These are phyloP conservation scores for Drosophila longiperda DNA, from an alignment of 2,888 invertebrate species.

Conservation along the genomic window DNA sequence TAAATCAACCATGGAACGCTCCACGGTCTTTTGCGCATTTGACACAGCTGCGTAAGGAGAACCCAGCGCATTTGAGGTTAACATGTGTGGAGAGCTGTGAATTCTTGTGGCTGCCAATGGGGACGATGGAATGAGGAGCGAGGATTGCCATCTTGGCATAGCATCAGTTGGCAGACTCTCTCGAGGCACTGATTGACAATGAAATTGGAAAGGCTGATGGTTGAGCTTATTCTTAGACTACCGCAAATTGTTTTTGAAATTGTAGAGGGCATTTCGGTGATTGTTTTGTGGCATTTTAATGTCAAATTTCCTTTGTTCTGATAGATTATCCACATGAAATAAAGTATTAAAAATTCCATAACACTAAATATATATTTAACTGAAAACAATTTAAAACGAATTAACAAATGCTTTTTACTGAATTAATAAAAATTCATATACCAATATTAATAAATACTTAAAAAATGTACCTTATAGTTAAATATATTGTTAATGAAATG, in stretches of 20 bases:
- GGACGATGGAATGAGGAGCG: background rate
- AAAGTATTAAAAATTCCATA: background rate
- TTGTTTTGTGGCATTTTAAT: slow-evolving; percentile 4
- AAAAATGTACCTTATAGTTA: background rate
- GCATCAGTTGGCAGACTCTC: slow-evolving; percentile 37
- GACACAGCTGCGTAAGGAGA: slow-evolving; percentile 59
- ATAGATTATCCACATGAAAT: background rate
- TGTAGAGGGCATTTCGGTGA: slow-evolving; percentile 2
- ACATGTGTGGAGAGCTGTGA: slow-evolving; percentile 34
- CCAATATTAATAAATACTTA: background rate
- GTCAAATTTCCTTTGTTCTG: background rate
- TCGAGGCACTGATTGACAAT: slow-evolving; percentile 56
- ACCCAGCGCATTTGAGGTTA: slow-evolving; percentile 50
- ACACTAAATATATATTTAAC: background rate
- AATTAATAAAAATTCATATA: background rate
- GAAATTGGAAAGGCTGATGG: slow-evolving; percentile 46
- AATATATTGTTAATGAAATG: background rate
- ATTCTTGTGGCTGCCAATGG: slow-evolving; percentile 10
- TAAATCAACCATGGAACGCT: slow-evolving; percentile 69
- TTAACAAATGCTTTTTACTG: background rate
- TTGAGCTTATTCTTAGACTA: slow-evolving; percentile 12
- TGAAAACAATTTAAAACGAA: background rate
- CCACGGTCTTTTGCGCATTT: background rate
- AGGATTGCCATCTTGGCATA: slow-evolving; percentile 1
- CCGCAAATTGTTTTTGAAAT: background rate